Evolutionary conservation across 2,888 invertebrate genomes (phyloP).

Genomic region (Nomada fabriciana): DNA sequence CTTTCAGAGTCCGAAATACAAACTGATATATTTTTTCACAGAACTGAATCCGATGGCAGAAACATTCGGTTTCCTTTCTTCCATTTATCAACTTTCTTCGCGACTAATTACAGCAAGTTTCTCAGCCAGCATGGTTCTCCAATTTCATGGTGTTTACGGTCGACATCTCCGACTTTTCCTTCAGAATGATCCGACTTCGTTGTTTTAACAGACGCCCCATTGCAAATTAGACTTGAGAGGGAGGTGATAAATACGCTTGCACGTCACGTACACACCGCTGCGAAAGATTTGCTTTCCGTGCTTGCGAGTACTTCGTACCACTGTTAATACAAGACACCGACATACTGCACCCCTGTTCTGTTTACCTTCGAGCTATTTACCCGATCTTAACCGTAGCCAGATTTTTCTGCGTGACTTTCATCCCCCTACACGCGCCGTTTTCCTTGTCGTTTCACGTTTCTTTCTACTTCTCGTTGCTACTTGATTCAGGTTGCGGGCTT

Average conservation of each 20-base stretch:
- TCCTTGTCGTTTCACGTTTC: neutral
- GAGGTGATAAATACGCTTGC: constrained; percentile 67
- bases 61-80: neutral
- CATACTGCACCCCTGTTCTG: neutral
- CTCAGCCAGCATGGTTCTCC: neutral
- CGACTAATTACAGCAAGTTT: neutral
- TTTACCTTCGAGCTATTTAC: constrained; percentile 26
- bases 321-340: constrained; percentile 34
- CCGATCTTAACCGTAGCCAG: constrained; percentile 36
- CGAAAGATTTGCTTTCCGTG: constrained; percentile 63
- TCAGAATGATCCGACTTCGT: constrained; percentile 27
- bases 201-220: constrained; percentile 26
- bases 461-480: neutral
- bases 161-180: constrained; percentile 13
- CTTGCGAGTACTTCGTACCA: constrained; percentile 32
- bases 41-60: too few relatives aligned
- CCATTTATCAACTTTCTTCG: neutral
- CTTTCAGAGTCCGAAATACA: too few relatives aligned
- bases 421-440: neutral
- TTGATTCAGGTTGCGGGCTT: constrained; percentile 6
- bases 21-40: too few relatives aligned
- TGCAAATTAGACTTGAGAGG: constrained; percentile 65
- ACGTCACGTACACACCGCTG: constrained; percentile 59
- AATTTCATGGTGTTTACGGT: neutral
- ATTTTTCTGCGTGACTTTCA: constrained; percentile 32